These are phyloP conservation scores for Amiota communis DNA, from an alignment of 2,888 invertebrate species.

Conservation along the genomic window DNA sequence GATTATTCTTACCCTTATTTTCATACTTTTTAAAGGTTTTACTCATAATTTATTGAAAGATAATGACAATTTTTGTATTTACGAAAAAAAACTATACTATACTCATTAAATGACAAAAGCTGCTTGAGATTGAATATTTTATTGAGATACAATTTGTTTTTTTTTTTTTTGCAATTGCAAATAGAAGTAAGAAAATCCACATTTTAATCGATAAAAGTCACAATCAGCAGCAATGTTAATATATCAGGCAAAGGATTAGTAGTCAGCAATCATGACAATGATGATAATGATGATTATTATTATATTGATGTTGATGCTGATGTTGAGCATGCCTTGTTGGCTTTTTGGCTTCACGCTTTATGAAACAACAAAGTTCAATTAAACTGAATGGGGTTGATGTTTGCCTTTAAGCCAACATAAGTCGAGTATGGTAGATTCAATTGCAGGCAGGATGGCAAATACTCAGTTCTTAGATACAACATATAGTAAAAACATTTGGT, in stretches of 20 bases:
- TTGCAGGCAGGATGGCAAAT: constrained; percentile 9
- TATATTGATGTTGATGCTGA: constrained; percentile 24
- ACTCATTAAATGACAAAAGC: background rate
- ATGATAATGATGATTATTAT: constrained; percentile 31
- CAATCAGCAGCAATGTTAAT: constrained; percentile 7
- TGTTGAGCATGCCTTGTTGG: constrained; percentile 17
- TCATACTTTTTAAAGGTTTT: background rate
- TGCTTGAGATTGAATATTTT: background rate
- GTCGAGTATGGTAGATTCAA: background rate
- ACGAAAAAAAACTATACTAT: background rate
- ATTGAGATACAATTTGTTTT: background rate
- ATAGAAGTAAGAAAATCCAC: constrained; percentile 1
- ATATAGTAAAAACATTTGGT: no score
- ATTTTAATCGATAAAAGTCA: constrained; percentile 13
- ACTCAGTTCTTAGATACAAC: no score
- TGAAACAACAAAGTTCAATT: constrained; percentile 43
- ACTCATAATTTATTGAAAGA: constrained; percentile 10
- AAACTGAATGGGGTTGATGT: constrained; percentile 21
- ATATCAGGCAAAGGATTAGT: constrained; percentile 18
- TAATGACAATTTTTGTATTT: constrained; percentile 17
- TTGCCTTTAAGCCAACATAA: constrained; percentile 15
- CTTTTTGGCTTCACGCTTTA: constrained; percentile 7
- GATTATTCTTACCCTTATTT: background rate
- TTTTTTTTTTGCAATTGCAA: constrained; percentile 44
- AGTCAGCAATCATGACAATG: constrained; percentile 22